Percentiles rank a stretch among this genome's conserved stretches.
Evolutionary conservation across 2,113 vertebrate species (phyloP).

Genomic region (Epinephelus moara): DNA sequence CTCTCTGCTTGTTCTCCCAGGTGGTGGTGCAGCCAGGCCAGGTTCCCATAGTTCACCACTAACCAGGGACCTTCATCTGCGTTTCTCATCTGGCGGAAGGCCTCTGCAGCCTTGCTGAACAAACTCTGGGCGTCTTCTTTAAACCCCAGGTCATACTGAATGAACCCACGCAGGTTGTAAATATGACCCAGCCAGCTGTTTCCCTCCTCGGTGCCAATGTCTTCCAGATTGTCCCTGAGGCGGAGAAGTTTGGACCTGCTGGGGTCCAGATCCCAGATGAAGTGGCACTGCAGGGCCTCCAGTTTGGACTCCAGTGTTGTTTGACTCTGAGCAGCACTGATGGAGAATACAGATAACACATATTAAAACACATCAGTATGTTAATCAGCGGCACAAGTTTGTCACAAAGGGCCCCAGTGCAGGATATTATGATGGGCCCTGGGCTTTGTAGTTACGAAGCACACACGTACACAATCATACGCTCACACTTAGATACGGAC

Average conservation of each 20-base stretch:
- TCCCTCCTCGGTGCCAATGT: too few relatives aligned
- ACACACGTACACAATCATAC: too few relatives aligned
- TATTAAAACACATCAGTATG: neutral
- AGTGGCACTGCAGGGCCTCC: slow-evolving; percentile 50
- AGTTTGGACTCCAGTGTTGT: slow-evolving; percentile 20
- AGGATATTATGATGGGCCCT: too few relatives aligned
- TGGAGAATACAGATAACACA: neutral
- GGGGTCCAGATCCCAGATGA: neutral
- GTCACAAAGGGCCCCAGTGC: too few relatives aligned
- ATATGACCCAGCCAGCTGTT: too few relatives aligned
- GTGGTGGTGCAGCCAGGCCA: slow-evolving; percentile 70
- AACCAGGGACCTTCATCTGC: slow-evolving; percentile 67
- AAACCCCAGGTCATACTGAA: neutral
- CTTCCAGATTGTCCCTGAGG: too few relatives aligned
- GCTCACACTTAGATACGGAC: too few relatives aligned
- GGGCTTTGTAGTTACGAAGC: too few relatives aligned
- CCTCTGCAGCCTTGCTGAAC: too few relatives aligned
- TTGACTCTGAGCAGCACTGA: slow-evolving; percentile 46
- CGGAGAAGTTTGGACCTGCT: neutral
- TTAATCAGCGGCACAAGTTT: too few relatives aligned
- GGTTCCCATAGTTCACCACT: slow-evolving; percentile 67
- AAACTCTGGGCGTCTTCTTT: slow-evolving; percentile 1
- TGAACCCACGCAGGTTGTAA: too few relatives aligned
- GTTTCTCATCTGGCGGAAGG: neutral
- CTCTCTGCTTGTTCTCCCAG: slow-evolving; percentile 37